phyloP scores from a whole-genome alignment of 2,113 vertebrate species.

The Rousettus leschenaultii region DNA sequence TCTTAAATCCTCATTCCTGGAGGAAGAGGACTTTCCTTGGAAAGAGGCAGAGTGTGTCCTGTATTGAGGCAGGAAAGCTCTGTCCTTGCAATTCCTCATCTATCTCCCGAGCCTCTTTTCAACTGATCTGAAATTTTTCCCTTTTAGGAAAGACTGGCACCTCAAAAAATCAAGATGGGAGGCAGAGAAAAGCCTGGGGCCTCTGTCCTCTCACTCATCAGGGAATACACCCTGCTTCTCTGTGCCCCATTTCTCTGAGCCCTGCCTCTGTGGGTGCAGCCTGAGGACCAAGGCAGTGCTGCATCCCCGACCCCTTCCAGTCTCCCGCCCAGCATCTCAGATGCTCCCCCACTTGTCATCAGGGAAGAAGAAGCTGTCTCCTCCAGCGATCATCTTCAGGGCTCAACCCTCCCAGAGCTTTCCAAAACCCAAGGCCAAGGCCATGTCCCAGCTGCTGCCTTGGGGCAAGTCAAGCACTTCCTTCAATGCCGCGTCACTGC shows the following conservation, averaged over 20 bases:
- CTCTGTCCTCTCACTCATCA: neutral
- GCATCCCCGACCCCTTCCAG: neutral
- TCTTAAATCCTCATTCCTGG: neutral
- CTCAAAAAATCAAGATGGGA: neutral
- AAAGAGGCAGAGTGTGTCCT: neutral
- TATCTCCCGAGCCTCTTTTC: neutral
- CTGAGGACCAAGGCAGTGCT: constrained; percentile 1
- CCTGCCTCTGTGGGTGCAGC: constrained; percentile 58
- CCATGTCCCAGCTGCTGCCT: neutral
- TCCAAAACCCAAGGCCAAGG: neutral
- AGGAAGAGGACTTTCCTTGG: neutral
- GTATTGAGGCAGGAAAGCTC: neutral
- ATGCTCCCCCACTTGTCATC: neutral
- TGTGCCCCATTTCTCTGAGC: neutral
- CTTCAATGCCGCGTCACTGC: no score
- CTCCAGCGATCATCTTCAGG: neutral
- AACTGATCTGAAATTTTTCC: neutral
- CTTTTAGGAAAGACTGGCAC: neutral
- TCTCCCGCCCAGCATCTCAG: neutral
- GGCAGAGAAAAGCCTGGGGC: neutral
- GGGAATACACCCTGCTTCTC: neutral
- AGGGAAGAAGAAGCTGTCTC: neutral
- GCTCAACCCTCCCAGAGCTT: neutral
- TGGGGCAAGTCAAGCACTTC: neutral
- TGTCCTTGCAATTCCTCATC: neutral